Base-by-base conservation (phyloP, 2,888 invertebrate genomes). In the Lepidocyrtinus sp. region DNA sequence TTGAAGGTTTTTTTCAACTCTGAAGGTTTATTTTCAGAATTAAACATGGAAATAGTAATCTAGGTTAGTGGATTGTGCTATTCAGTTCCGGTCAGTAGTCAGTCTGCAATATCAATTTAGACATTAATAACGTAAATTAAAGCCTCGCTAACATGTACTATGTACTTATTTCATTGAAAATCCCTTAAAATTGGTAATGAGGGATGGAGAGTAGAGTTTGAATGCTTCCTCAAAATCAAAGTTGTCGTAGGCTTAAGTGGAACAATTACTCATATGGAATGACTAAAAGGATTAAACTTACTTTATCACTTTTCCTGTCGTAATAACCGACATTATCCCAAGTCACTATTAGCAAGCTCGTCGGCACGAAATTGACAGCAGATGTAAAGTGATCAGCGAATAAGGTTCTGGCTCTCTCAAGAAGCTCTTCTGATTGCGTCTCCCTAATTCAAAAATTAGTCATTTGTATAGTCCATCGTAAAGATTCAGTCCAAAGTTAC, bases 321-420 rank as follows among this genome's bases (percentile, higher is more conserved):
- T 92, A 93, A 88, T 94, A 94, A 0, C 96, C 96, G 0, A 98
- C 97, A 73, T 93, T 93, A 45, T 93, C 90, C 98, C 98, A 99
- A 0, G 98, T 98, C 17, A 93, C 94, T 67, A 99, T 92, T 87
- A 98, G 94, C 2, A 97, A 91, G 86, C 93, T 92, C 0, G 90
- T 91, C 0, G 97, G 95, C 86, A 91, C 90, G 88, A 97, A 99
- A 81, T 92, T 91, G 1, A 89, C 89, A 62, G 92, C 92, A 24
- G 93, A 92, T 36, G 92, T 91, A 88, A 95, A 97, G 82, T 94
- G 92, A 78, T 92, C 92, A 76, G 92, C 92, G 36, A 98, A 91
- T 83, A 93, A 92, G 77, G 92, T 91, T 25, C 93, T 92, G 0
- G 94, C 94, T 81, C 88, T 87, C 64, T 89, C 87, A 80, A 90